Evolutionary conservation across 2,113 vertebrate species (phyloP).

Genomic region (Herpailurus yagouaroundi): DNA sequence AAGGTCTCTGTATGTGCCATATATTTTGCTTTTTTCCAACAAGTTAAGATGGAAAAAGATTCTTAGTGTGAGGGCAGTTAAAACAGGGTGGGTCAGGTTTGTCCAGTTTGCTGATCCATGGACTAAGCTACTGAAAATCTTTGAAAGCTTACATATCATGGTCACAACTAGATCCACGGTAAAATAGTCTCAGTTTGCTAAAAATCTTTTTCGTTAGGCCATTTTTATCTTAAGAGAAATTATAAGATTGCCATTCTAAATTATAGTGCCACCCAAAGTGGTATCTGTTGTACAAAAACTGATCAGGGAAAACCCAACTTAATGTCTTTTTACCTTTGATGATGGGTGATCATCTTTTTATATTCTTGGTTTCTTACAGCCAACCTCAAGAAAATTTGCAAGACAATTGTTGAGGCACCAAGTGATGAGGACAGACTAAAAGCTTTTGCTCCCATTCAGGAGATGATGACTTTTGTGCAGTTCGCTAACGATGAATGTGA

Average conservation of each 20-base stretch:
- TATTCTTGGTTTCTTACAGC: slow-evolving; percentile 79
- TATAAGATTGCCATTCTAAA: neutral
- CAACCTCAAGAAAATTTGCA: slow-evolving; percentile 94
- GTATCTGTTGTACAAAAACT: neutral
- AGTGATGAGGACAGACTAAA: slow-evolving; percentile 93
- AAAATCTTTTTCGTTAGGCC: neutral
- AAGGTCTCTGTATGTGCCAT: neutral
- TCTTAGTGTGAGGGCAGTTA: neutral
- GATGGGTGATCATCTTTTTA: neutral
- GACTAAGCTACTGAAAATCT: neutral
- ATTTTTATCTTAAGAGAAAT: slow-evolving; percentile 25
- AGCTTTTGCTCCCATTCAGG: slow-evolving; percentile 95
- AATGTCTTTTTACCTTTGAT: neutral
- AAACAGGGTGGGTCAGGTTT: neutral
- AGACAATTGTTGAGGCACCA: slow-evolving; percentile 92
- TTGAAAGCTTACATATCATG: neutral
- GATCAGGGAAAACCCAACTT: neutral
- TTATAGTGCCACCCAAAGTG: neutral
- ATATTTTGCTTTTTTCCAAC: neutral
- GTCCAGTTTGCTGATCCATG: neutral
- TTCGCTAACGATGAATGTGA: slow-evolving; percentile 99
- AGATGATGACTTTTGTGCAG: slow-evolving; percentile 97
- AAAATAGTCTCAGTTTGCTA: neutral
- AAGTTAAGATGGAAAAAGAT: neutral
- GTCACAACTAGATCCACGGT: neutral